A percentile compares a stretch with the other conserved stretches of the same genome.
Evolutionary conservation across 2,797 vertebrate species (phyloP).

Genomic region (Scolopax rusticola): DNA sequence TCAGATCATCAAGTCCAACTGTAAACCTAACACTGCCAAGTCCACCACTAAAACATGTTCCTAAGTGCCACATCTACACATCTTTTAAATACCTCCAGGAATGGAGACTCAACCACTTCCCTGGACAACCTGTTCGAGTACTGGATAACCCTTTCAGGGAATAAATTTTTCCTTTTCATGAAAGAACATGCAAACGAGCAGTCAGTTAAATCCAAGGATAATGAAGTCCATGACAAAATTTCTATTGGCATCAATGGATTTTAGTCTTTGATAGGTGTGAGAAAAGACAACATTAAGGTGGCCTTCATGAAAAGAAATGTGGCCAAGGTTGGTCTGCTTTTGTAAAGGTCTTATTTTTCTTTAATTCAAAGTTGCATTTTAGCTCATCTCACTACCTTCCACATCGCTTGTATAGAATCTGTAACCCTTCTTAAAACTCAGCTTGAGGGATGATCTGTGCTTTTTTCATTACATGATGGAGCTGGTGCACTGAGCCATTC

Average conservation of each 20-base stretch:
- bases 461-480: neutral
- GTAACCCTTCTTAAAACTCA: neutral
- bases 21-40: neutral
- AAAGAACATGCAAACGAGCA: neutral
- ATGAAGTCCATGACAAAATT: neutral
- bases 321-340: neutral
- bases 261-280: neutral
- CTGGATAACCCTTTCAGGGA: neutral
- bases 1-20: neutral
- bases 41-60: too few relatives aligned
- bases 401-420: neutral
- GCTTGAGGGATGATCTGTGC: neutral
- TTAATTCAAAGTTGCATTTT: neutral
- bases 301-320: neutral
- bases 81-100: too few relatives aligned
- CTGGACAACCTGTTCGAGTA: neutral
- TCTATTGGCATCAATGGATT: neutral
- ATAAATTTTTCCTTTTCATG: neutral
- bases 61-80: too few relatives aligned
- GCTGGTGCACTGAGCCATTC: neutral
- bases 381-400: neutral
- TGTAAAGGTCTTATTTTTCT: neutral
- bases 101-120: too few relatives aligned
- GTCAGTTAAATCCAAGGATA: neutral
- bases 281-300: neutral